Evolutionary conservation across 2,113 vertebrate genomes (phyloP), one percentile per base, ranked within the genome.

Genomic region (Polypterus senegalus): DNA sequence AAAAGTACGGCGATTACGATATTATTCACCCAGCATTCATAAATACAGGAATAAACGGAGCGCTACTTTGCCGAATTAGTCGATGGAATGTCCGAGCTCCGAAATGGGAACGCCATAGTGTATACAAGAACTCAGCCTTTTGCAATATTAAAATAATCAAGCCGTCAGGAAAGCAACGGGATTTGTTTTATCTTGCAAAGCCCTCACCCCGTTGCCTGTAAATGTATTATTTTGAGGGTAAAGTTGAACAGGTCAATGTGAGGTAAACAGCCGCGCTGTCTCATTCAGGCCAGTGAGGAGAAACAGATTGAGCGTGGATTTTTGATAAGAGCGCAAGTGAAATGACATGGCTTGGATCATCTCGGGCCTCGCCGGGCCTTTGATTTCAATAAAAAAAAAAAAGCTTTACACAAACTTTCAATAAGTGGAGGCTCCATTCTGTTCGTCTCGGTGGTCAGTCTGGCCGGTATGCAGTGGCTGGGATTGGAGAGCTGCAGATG

Each of bases 111-210:
- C 46, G 64, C 51, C 60, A 59, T 48, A 66, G 60, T 63, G 58
- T 60, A 70, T 65, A 64, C 61, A 66, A 70, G 62, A 58, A 47
- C 66, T 58, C 65, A 59, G 63, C 66, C 64, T 60, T 65, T 68
- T 4, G 48, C 74, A 64, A 53, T 59, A 76, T 72, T 77, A 71
- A 81, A 84, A 83, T 82, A 86, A 84, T 76, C 81, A 81, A 81
- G 56, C 74, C 71, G 77, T 79, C 80, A 76, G 59, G 49, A 59
- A 44, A 63, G 63, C 61, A 66, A 47, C 73, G 62, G 69, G 54
- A 57, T 66, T 45, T 67, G 69, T 64, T 76, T 76, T 77, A 66
- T 73, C 76, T 75, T 61, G 46, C 54, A n/a, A 43, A 1, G 1
- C 3, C 49, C 54, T 49, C 58, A 57, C 57, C 59, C 53, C 49